Percentiles rank a stretch among this genome's conserved stretches.
Conservation (phyloP, 2,888 invertebrate species). For the Tanaodytes sp. region DNA sequence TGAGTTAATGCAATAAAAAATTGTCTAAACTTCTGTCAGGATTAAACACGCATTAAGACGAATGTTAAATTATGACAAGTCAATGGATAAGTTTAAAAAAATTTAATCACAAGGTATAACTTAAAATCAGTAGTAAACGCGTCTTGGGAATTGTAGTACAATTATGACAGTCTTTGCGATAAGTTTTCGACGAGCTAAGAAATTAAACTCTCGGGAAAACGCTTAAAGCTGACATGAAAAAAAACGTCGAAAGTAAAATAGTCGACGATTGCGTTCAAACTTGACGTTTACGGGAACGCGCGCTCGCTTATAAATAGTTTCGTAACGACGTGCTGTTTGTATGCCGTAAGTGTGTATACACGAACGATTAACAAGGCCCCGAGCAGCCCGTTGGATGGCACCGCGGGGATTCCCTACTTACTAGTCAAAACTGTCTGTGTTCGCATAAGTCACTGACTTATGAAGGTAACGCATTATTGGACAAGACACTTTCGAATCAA, state of each 20-base stretch:
- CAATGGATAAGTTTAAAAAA: too few relatives aligned
- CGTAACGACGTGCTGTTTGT: constrained; percentile 42
- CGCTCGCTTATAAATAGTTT: constrained; percentile 45
- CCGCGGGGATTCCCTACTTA: constrained; percentile 61
- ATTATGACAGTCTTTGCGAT: too few relatives aligned
- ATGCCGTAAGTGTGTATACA: constrained; percentile 52
- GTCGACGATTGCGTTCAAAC: constrained; percentile 20
- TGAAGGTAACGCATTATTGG: constrained; percentile 56
- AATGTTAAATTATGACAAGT: too few relatives aligned
- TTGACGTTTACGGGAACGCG: too few relatives aligned
- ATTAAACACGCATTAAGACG: too few relatives aligned
- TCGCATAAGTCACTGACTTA: constrained; percentile 60
- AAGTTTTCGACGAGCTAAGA: too few relatives aligned
- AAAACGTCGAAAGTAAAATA: background rate
- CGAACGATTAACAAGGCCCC: constrained; percentile 60
- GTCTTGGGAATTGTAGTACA: too few relatives aligned
- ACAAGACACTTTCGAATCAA: constrained; percentile 47
- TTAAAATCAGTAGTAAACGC: too few relatives aligned
- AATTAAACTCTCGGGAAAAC: too few relatives aligned
- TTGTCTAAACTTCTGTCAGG: too few relatives aligned
- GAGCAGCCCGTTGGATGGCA: constrained; percentile 54
- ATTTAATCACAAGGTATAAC: too few relatives aligned
- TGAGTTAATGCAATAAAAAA: too few relatives aligned
- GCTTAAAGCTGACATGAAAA: background rate
- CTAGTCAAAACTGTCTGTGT: constrained; percentile 57